Evolutionary conservation across 2,113 vertebrate species (phyloP).

Genomic region (Spilogale gracilis): DNA sequence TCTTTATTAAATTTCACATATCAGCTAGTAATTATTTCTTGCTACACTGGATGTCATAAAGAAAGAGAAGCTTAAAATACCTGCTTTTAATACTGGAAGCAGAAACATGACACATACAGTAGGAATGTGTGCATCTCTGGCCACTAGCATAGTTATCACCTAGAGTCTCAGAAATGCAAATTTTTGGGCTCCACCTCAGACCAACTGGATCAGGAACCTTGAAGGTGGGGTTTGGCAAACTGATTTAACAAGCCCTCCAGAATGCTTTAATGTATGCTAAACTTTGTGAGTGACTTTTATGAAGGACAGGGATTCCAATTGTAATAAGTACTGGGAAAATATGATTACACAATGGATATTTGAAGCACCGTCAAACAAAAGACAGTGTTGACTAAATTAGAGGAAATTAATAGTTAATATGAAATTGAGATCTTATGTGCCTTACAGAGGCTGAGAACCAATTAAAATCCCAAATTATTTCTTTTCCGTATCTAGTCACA

Average conservation of each 20-base stretch:
- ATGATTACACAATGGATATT: not conserved
- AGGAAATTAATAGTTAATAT: conserved; percentile 14
- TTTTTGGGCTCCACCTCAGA: not conserved
- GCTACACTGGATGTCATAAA: not conserved
- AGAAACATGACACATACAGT: not conserved
- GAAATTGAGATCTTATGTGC: not conserved
- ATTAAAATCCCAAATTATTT: not conserved
- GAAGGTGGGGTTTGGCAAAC: not conserved
- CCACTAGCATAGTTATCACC: not conserved
- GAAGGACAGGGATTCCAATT: not conserved
- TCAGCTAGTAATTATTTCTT: not conserved
- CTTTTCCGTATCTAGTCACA: not conserved
- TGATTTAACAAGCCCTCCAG: not conserved
- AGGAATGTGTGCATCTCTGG: not conserved
- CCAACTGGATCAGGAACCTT: not conserved
- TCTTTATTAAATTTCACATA: not conserved
- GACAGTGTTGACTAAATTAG: not conserved
- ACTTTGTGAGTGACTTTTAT: not conserved
- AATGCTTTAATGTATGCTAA: not conserved
- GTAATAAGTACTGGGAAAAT: not conserved
- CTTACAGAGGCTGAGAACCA: not conserved
- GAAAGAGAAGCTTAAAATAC: not conserved
- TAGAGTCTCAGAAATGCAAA: not conserved
- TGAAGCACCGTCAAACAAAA: not conserved
- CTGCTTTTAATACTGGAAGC: not conserved